A percentile compares a stretch with the other conserved stretches of the same genome.
These are phyloP conservation scores for Python bivittatus DNA, from an alignment of 2,113 vertebrate genomes.

Conservation along the genomic window DNA sequence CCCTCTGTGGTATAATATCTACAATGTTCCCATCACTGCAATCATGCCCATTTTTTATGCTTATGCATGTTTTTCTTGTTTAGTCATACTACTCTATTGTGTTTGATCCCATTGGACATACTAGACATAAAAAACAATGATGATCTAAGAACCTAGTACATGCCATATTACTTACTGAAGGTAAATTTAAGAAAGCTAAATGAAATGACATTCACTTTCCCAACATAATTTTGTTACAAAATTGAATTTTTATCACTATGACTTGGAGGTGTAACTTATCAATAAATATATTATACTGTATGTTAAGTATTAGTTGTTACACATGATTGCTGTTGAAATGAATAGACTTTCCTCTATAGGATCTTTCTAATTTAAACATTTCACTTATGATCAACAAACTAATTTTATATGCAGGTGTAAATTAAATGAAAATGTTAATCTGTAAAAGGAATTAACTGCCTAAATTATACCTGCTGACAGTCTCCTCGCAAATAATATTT, in stretches of 20 bases:
- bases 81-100: not conserved
- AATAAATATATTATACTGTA: not conserved
- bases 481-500: not conserved
- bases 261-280: not conserved
- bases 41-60: not conserved
- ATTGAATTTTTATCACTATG: not conserved
- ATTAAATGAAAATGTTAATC: not conserved
- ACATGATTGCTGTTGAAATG: not conserved
- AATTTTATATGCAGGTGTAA: not conserved
- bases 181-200: not conserved
- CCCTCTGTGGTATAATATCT: constrained; percentile 58
- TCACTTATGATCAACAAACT: not conserved
- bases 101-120: not conserved
- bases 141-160: not conserved
- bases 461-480: not conserved
- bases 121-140: not conserved
- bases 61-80: not conserved
- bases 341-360: not conserved
- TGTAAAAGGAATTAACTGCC: not conserved
- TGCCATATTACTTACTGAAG: not conserved
- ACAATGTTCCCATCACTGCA: constrained; percentile 12
- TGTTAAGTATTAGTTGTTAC: not conserved
- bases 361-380: not conserved
- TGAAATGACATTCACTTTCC: not conserved
- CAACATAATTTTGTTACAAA: constrained; percentile 8